Evolutionary conservation across 2,113 vertebrate species (phyloP).

Genomic region (Mandrillus leucophaeus): DNA sequence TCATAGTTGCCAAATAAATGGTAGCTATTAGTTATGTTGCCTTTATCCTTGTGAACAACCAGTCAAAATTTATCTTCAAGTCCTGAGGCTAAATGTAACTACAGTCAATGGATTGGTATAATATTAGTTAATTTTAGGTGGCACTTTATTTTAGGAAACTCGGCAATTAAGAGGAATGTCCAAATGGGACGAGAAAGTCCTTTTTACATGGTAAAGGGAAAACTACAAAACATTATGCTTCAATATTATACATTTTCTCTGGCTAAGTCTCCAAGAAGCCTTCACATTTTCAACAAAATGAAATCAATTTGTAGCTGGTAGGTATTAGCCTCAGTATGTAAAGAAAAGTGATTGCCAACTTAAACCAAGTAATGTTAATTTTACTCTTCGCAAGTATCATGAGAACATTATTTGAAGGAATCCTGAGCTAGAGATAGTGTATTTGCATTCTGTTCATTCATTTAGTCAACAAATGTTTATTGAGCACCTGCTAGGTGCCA

Average conservation of each 20-base stretch:
- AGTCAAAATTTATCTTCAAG: conserved; percentile 13
- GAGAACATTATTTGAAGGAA: background rate
- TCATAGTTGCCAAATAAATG: background rate
- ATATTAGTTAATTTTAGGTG: conserved; percentile 5
- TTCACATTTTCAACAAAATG: conserved; percentile 45
- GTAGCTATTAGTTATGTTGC: background rate
- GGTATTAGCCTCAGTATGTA: background rate
- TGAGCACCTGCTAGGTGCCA: background rate
- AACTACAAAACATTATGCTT: background rate
- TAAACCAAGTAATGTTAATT: background rate
- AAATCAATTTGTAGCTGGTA: background rate
- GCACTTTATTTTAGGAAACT: background rate
- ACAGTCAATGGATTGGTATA: background rate
- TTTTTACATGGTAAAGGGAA: conserved; percentile 45
- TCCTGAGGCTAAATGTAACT: background rate
- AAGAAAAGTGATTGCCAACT: conserved; percentile 20
- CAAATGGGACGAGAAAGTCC: background rate
- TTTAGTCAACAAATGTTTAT: background rate
- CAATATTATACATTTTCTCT: conserved; percentile 37
- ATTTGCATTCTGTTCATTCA: background rate
- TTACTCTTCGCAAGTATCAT: background rate
- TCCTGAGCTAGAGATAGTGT: background rate
- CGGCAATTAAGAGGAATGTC: background rate
- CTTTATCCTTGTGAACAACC: conserved; percentile 24
- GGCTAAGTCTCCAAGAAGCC: background rate